These are phyloP conservation scores for Odontomachus brunneus DNA, from an alignment of 1,140 invertebrate species.

Conservation along the genomic window DNA sequence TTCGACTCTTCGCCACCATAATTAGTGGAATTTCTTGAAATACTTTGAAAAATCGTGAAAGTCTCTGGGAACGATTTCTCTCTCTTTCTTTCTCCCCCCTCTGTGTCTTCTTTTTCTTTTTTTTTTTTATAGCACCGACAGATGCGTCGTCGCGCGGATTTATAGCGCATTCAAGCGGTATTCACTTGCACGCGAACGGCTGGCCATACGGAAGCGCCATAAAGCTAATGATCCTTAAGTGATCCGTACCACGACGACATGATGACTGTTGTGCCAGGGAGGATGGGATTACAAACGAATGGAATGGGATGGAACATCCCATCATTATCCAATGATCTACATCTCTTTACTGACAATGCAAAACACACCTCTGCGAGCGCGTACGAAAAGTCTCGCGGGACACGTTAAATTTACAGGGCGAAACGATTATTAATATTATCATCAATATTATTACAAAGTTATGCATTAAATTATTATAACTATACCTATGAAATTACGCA, in stretches of 20 bases:
- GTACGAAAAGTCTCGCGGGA: constrained; percentile 17
- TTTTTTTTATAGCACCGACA: not conserved
- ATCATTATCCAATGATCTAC: constrained; percentile 79
- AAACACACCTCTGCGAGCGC: constrained; percentile 63
- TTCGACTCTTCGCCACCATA: too few species aligned
- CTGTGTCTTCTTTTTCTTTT: not conserved
- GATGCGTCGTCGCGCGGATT: constrained; percentile 1
- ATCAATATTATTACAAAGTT: too few species aligned
- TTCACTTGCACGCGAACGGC: constrained; percentile 68
- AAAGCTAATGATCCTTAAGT: constrained; percentile 76
- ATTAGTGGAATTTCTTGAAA: too few species aligned
- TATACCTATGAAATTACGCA: too few species aligned
- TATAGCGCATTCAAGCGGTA: constrained; percentile 41
- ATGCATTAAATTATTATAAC: too few species aligned
- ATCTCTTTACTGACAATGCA: constrained; percentile 72
- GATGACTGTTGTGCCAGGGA: constrained; percentile 74
- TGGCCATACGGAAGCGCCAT: constrained; percentile 74
- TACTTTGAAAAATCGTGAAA: too few species aligned
- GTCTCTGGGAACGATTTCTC: too few species aligned
- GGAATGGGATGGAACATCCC: constrained; percentile 77
- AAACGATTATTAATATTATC: too few species aligned
- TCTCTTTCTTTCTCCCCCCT: too few species aligned
- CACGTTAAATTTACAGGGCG: not conserved
- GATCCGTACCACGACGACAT: constrained; percentile 76
- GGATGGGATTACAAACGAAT: constrained; percentile 75